phyloP scores from a whole-genome alignment of 2,888 invertebrate species.

The Drosophila diplacantha region DNA sequence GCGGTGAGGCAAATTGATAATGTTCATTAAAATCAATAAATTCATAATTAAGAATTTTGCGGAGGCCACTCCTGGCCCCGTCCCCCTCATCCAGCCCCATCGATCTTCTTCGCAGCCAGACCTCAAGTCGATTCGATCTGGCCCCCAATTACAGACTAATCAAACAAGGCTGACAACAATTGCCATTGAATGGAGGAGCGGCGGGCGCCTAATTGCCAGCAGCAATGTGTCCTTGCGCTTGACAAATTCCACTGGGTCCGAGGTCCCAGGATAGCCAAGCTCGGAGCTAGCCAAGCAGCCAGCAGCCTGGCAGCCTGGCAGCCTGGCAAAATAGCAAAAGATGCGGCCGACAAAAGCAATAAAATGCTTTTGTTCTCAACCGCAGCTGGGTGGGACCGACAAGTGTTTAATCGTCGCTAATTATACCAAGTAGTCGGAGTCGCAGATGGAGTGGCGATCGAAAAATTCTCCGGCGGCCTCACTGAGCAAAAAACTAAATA shows the following conservation, averaged over 20 bases:
- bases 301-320: background rate
- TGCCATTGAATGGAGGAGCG: slow-evolving; percentile 44
- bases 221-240: slow-evolving; percentile 71
- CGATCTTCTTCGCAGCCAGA: background rate
- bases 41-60: slow-evolving; percentile 63
- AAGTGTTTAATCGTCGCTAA: slow-evolving; percentile 72
- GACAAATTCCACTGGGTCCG: slow-evolving; percentile 55
- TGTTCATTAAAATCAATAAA: slow-evolving; percentile 69
- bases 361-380: slow-evolving; percentile 64
- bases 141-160: slow-evolving; percentile 64
- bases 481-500: slow-evolving; percentile 6
- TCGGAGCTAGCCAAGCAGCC: background rate
- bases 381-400: slow-evolving; percentile 66
- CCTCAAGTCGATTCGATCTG: slow-evolving; percentile 17
- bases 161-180: slow-evolving; percentile 72
- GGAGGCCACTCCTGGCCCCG: background rate
- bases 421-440: slow-evolving; percentile 53
- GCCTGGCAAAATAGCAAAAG: slow-evolving; percentile 17
- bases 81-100: background rate
- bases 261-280: slow-evolving; percentile 13
- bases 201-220: slow-evolving; percentile 59
- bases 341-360: slow-evolving; percentile 44
- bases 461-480: background rate
- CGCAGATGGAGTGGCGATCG: slow-evolving; percentile 21
- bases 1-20: slow-evolving; percentile 58